Evolutionary conservation across 2,888 invertebrate genomes (phyloP), one percentile per base, ranked within the genome.

Genomic region (Conus canariensis): DNA sequence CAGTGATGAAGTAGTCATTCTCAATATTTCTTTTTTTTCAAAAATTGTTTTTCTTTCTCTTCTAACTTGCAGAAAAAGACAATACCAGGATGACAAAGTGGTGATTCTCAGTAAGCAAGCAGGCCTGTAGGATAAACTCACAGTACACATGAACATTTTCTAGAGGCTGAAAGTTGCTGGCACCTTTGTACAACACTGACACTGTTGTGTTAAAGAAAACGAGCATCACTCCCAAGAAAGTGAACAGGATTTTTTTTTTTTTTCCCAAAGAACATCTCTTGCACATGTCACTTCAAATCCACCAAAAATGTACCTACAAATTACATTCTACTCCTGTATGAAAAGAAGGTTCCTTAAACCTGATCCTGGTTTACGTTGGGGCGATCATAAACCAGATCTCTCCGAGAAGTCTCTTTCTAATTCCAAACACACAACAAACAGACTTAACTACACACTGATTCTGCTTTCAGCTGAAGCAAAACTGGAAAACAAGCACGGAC

Each of bases 341-440:
- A n/a, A 74, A 10, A 22, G 10, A 74, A n/a, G 10, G n/a, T 74
- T 22, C 19, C 30, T 80, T 7, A 5, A 12, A 67, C 9, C 9
- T 85, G 30, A 22, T 64, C 58, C 25, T 2, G 7, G 59, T 56
- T 74, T 87, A 58, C 58, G 87, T n/a, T 87, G 87, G 87, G 74
- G 70, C 87, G 14, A 74, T 25, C 74, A 74, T 25, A 87, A 87
- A 56, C 74, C 7, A 45, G 30, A 56, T 25, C 16, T 7, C 14
- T 30, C 14, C 8, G 16, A 77, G 58, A 83, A 56, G 8, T 58
- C 74, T 10, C 74, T 9, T 14, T 10, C 1, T 30, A 45, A 45
- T n/a, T 87, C 59, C 86, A 67, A 87, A 19, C 64, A 16, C 86
- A n/a, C 86, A 64, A 85, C 16, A 70, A 4, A 8, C 64, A 64